phyloP scores from a whole-genome alignment of 2,797 vertebrate genomes.

The Sebastes steindachneri region DNA sequence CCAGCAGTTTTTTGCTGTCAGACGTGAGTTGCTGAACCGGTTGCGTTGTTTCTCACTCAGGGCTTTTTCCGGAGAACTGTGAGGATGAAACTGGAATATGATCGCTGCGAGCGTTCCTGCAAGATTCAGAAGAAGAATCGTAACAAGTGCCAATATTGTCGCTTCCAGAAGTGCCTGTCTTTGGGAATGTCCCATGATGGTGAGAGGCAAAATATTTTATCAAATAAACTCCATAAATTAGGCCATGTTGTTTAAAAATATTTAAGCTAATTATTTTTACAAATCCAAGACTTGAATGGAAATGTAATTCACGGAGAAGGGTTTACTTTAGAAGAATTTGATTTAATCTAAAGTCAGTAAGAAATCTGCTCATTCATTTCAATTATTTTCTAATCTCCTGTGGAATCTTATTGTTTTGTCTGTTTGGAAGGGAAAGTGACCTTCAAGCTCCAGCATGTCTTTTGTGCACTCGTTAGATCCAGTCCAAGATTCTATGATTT shows the following conservation, averaged over 20 bases:
- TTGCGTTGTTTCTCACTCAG: conserved; percentile 69
- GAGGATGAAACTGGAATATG: conserved; percentile 98
- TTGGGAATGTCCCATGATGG: conserved; percentile 99
- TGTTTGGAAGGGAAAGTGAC: background rate
- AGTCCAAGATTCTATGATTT: background rate
- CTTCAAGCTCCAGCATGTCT: background rate
- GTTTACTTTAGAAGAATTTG: background rate
- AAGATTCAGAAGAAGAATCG: conserved; percentile 99
- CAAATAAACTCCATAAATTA: background rate
- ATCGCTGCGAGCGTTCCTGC: conserved; percentile 94
- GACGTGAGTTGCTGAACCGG: background rate
- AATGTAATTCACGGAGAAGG: background rate
- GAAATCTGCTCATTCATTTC: background rate
- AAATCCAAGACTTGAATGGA: background rate
- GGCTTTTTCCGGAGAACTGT: conserved; percentile 98
- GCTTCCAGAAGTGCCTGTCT: conserved; percentile 98
- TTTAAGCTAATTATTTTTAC: background rate
- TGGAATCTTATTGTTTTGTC: background rate
- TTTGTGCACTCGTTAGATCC: background rate
- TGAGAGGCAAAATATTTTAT: conserved; percentile 75
- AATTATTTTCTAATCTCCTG: background rate
- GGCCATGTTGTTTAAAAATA: background rate
- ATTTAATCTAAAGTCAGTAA: background rate
- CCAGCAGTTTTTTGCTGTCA: background rate
- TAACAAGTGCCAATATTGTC: conserved; percentile 99